Conservation (phyloP, 2,113 vertebrate genomes). For the Origma solitaria region DNA sequence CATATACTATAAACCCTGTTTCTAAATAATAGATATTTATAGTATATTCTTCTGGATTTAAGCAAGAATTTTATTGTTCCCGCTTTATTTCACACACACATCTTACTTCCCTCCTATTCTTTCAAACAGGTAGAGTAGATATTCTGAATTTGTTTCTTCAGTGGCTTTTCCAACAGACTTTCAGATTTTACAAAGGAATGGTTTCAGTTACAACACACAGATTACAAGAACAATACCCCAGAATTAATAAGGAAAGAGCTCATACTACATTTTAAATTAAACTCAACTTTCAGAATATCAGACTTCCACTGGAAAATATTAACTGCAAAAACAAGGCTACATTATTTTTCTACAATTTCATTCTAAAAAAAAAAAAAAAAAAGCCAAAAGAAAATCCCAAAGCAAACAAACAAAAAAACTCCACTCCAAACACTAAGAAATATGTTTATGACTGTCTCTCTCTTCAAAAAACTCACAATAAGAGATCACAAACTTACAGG, state of each 20-base stretch:
- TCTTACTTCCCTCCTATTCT: neutral
- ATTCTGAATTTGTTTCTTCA: neutral
- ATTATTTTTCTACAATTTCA: neutral
- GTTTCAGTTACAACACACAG: neutral
- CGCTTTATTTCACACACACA: neutral
- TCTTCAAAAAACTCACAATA: neutral
- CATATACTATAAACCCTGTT: neutral
- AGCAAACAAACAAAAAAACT: too few species aligned
- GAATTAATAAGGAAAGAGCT: neutral
- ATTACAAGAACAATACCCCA: neutral
- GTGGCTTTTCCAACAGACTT: neutral
- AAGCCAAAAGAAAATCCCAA: neutral
- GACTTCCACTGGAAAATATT: neutral
- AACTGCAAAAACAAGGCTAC: neutral
- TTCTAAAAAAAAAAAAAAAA: neutral
- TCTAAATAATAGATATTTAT: neutral
- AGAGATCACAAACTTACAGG: neutral
- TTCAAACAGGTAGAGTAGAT: neutral
- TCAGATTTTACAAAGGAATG: neutral
- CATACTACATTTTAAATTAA: neutral
- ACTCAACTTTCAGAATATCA: neutral
- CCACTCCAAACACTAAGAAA: neutral
- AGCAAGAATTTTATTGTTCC: neutral
- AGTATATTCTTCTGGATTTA: neutral
- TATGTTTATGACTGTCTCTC: neutral